phyloP scores from a whole-genome alignment of 2,113 vertebrate genomes.

The Eulemur macaco region DNA sequence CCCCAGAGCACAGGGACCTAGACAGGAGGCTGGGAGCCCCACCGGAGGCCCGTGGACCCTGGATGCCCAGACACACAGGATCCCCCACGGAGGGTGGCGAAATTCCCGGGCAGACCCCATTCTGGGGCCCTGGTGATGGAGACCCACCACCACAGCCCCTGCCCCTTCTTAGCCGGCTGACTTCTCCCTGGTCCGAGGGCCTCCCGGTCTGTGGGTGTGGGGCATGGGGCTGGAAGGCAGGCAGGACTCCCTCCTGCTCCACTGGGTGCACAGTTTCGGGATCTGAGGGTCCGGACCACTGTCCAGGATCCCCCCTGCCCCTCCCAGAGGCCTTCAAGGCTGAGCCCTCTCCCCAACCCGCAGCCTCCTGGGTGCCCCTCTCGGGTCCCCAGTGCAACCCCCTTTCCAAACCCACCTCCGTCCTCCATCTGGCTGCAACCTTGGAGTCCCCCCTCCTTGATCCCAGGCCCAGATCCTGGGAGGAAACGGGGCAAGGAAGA shows the following conservation, averaged over 20 bases:
- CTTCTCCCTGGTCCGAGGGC: neutral
- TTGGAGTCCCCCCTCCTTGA: neutral
- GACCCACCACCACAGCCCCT: neutral
- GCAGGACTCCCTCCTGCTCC: neutral
- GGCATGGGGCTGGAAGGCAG: neutral
- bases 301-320: too few relatives aligned
- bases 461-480: neutral
- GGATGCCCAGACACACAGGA: too few relatives aligned
- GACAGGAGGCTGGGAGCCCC: neutral
- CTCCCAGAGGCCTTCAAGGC: neutral
- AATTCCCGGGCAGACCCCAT: too few relatives aligned
- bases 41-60: neutral
- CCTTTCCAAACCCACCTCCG: neutral
- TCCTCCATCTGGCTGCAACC: too few relatives aligned
- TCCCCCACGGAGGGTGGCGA: too few relatives aligned
- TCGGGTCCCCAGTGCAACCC: too few relatives aligned
- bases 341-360: neutral
- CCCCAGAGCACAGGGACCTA: neutral
- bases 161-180: fast-evolving
- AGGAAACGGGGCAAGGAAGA: too few relatives aligned
- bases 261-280: neutral
- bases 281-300: fast-evolving
- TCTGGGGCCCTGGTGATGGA: neutral
- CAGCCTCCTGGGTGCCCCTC: neutral
- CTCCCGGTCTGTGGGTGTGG: too few relatives aligned